Conservation (phyloP, 2,113 vertebrate species). For the Hassar affinis region DNA sequence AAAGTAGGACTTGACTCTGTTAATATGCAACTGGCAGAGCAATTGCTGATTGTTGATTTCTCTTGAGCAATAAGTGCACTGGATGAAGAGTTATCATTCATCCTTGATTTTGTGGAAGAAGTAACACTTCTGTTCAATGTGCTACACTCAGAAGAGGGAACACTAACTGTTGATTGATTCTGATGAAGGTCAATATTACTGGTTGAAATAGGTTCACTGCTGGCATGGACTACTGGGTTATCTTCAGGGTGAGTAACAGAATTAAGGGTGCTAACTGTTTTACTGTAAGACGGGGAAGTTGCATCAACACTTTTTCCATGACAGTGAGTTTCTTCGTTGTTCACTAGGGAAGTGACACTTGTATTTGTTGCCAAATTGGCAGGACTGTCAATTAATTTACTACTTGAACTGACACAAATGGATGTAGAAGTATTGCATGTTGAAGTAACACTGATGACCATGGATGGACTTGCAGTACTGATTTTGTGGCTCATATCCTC, state of each 20-base stretch:
- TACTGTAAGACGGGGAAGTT: slow-evolving; percentile 13
- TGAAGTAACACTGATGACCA: slow-evolving; percentile 31
- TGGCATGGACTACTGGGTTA: slow-evolving; percentile 22
- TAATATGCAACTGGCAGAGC: slow-evolving; percentile 15
- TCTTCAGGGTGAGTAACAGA: slow-evolving; percentile 27
- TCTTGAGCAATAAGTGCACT: slow-evolving; percentile 32
- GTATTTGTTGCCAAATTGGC: slow-evolving; percentile 47
- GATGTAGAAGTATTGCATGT: slow-evolving; percentile 29
- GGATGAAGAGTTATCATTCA: slow-evolving; percentile 20
- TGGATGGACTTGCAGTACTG: slow-evolving; percentile 39
- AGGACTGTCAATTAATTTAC: slow-evolving; percentile 23
- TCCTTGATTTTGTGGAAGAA: slow-evolving; percentile 10
- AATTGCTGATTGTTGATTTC: slow-evolving; percentile 42
- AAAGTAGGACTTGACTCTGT: slow-evolving; percentile 33
- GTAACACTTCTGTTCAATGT: slow-evolving; percentile 16
- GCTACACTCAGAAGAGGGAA: slow-evolving; percentile 35
- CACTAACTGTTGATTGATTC: slow-evolving; percentile 42
- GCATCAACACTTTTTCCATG: slow-evolving; percentile 12
- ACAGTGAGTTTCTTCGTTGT: slow-evolving; percentile 13
- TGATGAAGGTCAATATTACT: slow-evolving; percentile 15
- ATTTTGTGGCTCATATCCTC: slow-evolving; percentile 37
- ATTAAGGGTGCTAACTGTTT: slow-evolving; percentile 24
- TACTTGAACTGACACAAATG: slow-evolving; percentile 40
- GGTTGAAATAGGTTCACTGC: background rate
- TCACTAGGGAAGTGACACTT: slow-evolving; percentile 30